A percentile compares a stretch with the other conserved stretches of the same genome.
Evolutionary conservation across 2,797 vertebrate genomes (phyloP).

Genomic region (Sciaenops ocellatus): DNA sequence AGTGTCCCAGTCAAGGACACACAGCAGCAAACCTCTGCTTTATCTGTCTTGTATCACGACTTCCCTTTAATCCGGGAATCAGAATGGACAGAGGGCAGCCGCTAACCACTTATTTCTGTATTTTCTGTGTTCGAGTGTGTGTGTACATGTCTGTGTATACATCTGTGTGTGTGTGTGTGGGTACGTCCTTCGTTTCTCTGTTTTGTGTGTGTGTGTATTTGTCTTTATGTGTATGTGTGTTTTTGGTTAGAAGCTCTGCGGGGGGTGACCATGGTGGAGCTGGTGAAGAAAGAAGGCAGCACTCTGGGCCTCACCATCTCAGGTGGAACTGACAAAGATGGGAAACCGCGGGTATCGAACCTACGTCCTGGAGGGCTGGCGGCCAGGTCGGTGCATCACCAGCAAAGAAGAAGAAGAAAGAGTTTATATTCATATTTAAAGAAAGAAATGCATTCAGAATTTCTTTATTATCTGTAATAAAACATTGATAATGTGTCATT

Average conservation of each 20-base stretch:
- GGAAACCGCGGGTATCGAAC: slow-evolving; percentile 96
- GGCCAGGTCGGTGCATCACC: slow-evolving; percentile 87
- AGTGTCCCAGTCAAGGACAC: slow-evolving; percentile 39
- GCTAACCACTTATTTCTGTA: slow-evolving; percentile 58
- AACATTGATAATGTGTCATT: background rate
- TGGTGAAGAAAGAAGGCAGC: slow-evolving; percentile 97
- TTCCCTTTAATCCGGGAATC: slow-evolving; percentile 27
- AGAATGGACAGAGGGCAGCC: slow-evolving; percentile 11
- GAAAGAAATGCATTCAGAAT: background rate
- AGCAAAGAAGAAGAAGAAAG: background rate
- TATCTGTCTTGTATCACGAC: slow-evolving; percentile 12
- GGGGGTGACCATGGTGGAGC: slow-evolving; percentile 95
- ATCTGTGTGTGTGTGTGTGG: slow-evolving; percentile 17
- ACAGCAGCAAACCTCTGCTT: background rate
- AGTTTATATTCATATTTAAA: no score
- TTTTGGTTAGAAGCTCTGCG: slow-evolving; percentile 93
- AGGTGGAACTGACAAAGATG: slow-evolving; percentile 97
- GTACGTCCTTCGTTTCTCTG: slow-evolving; percentile 21
- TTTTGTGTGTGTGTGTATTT: slow-evolving; percentile 40
- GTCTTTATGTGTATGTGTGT: slow-evolving; percentile 67
- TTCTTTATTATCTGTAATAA: background rate
- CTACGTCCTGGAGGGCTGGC: slow-evolving; percentile 95
- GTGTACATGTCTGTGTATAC: slow-evolving; percentile 28
- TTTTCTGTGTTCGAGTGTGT: slow-evolving; percentile 42
- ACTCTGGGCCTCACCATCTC: slow-evolving; percentile 97